Evolutionary conservation across 2,797 vertebrate species (phyloP), one percentile per base, ranked within the genome.

Genomic region (Picus viridis): DNA sequence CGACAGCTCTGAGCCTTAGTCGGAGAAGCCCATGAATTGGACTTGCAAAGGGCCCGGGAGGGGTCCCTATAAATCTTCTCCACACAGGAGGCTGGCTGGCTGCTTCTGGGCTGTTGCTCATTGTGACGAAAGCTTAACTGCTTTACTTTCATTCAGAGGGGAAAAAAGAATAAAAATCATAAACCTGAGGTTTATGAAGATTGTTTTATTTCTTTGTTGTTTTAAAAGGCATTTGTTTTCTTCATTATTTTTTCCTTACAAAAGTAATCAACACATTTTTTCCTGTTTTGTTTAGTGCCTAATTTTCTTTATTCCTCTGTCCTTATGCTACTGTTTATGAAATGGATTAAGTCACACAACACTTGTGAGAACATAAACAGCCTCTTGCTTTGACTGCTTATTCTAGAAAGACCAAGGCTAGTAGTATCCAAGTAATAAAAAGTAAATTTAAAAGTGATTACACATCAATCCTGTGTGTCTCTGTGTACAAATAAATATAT

Each of bases 11-110:
- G 88, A 92, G 92, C 86, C 83, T 93, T 94, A 86, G 91, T 93
- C 78, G 74, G 86, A 54, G 65, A 15, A 95, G 54, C 91, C 91
- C 72, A 92, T 96, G 88, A 96, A 95, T 91, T 80, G 95, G 91
- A 74, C 94, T 95, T 94, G 93, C 91, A 95, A 96, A 96, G 72
- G 78, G 41, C 91, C 88, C 83, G 20, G 92, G 95, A 96, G 91
- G 93, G 91, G 91, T 78, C 56, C 73, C 78, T 84, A 83, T 84
- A 83, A 92, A 96, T 94, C 87, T 95, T 93, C 82, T 34, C 69
- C 47, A 77, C 73, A 88, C 85, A 93, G 83, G 86, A 68, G 62
- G 65, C 89, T 95, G 80, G 71, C 93, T 94, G 71, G 73, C 86
- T 93, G 30, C 15, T 71, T 88, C 83, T 90, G 80, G 83, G 57